A percentile compares a stretch with the other conserved stretches of the same genome.
phyloP scores from a whole-genome alignment of 1,140 invertebrate species.

The Drosophila azteca region DNA sequence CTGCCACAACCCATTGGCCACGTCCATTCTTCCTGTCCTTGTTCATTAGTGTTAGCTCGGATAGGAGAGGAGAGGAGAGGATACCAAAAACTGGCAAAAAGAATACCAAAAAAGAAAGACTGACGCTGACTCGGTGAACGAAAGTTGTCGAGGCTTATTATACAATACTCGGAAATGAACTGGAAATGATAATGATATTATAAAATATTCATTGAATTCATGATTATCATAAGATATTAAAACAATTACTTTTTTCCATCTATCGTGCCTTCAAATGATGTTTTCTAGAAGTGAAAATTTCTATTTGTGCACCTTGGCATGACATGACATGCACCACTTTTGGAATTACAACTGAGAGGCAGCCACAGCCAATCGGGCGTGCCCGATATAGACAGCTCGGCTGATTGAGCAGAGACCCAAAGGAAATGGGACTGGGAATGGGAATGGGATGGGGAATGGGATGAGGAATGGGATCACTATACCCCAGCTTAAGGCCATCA shows the following conservation, averaged over 20 bases:
- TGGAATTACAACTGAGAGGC: constrained; percentile 27
- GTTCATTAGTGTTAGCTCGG: constrained; percentile 45
- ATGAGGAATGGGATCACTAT: constrained; percentile 2
- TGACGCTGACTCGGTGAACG: not conserved
- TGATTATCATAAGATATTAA: too few species aligned
- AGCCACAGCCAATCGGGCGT: constrained; percentile 44
- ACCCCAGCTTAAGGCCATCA: constrained; percentile 31
- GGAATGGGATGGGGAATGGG: constrained; percentile 5
- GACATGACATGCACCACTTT: constrained; percentile 14
- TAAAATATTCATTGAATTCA: too few species aligned
- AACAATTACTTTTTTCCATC: too few species aligned
- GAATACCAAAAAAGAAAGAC: constrained; percentile 5
- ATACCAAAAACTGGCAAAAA: constrained; percentile 6
- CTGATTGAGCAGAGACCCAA: constrained; percentile 32
- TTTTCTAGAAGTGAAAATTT: not conserved
- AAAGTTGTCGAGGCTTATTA: not conserved
- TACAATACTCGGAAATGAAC: too few species aligned
- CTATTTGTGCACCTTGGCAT: not conserved
- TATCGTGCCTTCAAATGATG: not conserved
- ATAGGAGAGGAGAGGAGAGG: not conserved
- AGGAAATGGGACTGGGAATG: not conserved
- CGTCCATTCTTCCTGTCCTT: constrained; percentile 31
- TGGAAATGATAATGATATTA: too few species aligned
- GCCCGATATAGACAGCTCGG: constrained; percentile 39
- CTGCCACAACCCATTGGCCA: constrained; percentile 24